phyloP scores from a whole-genome alignment of 2,797 vertebrate species.

The Schizothorax lantsangensis region DNA sequence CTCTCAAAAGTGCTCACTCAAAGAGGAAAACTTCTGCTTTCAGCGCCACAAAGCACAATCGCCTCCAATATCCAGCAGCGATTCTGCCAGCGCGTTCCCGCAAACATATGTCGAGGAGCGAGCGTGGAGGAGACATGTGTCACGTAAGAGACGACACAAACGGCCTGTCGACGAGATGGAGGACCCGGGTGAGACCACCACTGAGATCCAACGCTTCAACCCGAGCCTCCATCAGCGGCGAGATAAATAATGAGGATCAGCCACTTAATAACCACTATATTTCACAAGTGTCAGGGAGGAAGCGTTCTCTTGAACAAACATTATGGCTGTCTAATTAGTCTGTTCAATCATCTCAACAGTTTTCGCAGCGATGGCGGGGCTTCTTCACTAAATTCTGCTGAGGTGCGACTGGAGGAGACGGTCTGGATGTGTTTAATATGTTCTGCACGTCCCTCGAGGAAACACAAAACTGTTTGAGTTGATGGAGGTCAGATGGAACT shows the following conservation, averaged over 20 bases:
- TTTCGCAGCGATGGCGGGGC: conserved; percentile 70
- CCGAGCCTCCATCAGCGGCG: conserved; percentile 63
- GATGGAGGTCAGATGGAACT: conserved; percentile 32
- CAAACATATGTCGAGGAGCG: conserved; percentile 65
- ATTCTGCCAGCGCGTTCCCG: conserved; percentile 8
- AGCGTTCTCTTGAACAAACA: conserved; percentile 92
- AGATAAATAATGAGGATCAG: conserved; percentile 92
- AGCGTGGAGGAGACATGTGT: conserved; percentile 72
- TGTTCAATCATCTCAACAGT: conserved; percentile 86
- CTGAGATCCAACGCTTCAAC: conserved; percentile 80
- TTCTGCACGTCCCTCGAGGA: conserved; percentile 20
- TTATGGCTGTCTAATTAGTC: conserved; percentile 91
- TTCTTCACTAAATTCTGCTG: conserved; percentile 49
- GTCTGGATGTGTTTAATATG: conserved; percentile 5
- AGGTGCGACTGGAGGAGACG: conserved; percentile 14
- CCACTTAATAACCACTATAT: conserved; percentile 92
- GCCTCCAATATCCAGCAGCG: conserved; percentile 38
- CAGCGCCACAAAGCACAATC: conserved; percentile 50
- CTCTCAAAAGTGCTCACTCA: conserved; percentile 36
- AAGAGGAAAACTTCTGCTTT: conserved; percentile 52
- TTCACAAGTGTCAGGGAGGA: conserved; percentile 88
- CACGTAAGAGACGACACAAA: conserved; percentile 72
- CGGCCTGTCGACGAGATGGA: conserved; percentile 79
- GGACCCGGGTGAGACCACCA: conserved; percentile 77
- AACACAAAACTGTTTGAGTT: background rate